Evolutionary conservation across 1,140 invertebrate species (phyloP).

Genomic region (Drosophila sproati): DNA sequence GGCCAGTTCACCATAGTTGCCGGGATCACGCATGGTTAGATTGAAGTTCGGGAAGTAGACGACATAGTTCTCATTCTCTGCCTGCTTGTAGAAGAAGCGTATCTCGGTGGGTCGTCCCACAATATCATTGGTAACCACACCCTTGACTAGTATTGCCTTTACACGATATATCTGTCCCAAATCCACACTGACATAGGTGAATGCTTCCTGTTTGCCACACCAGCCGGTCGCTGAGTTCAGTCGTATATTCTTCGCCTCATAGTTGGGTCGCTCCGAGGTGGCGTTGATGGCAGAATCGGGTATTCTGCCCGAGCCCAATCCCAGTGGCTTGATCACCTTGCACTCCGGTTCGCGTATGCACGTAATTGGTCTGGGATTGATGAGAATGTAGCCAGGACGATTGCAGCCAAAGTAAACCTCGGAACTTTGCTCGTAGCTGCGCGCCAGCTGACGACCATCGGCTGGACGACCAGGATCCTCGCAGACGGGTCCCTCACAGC

Average conservation of each 20-base stretch:
- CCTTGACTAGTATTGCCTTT: slow-evolving; percentile 96
- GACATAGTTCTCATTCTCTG: slow-evolving; percentile 96
- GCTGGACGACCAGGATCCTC: slow-evolving; percentile 97
- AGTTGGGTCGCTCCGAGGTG: slow-evolving; percentile 95
- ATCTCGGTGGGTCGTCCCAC: slow-evolving; percentile 97
- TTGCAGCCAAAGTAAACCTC: slow-evolving; percentile 96
- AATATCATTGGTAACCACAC: slow-evolving; percentile 97
- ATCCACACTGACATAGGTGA: slow-evolving; percentile 97
- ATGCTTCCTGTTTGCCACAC: slow-evolving; percentile 97
- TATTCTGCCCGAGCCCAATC: slow-evolving; percentile 95
- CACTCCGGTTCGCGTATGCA: slow-evolving; percentile 97
- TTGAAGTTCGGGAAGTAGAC: slow-evolving; percentile 99
- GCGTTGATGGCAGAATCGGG: slow-evolving; percentile 98
- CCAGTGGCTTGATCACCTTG: slow-evolving; percentile 95
- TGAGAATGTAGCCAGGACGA: slow-evolving; percentile 96
- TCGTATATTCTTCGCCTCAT: slow-evolving; percentile 95
- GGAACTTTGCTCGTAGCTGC: slow-evolving; percentile 96
- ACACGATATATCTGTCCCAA: slow-evolving; percentile 95
- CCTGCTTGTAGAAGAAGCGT: slow-evolving; percentile 98
- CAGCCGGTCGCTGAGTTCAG: slow-evolving; percentile 97
- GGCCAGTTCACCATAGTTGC: slow-evolving; percentile 96
- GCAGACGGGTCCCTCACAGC: slow-evolving; percentile 98
- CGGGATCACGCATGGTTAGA: slow-evolving; percentile 95
- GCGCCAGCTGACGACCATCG: slow-evolving; percentile 94
- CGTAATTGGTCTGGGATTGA: slow-evolving; percentile 94